phyloP scores from a whole-genome alignment of 2,888 invertebrate genomes.

The Drosophila ochracea region DNA sequence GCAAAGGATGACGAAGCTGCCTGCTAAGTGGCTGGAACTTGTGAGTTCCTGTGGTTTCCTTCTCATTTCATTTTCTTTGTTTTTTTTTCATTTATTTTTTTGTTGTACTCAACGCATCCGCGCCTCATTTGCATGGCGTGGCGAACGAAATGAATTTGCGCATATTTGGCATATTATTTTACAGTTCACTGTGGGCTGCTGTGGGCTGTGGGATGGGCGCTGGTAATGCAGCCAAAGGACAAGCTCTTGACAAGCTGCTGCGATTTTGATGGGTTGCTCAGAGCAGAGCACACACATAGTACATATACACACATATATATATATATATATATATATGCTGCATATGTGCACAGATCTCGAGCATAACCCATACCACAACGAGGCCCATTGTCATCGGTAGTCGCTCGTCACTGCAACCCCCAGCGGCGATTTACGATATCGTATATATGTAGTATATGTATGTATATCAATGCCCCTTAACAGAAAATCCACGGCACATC shows the following conservation, averaged over 20 bases:
- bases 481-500: slow-evolving; percentile 35
- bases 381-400: slow-evolving; percentile 68
- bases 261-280: slow-evolving; percentile 64
- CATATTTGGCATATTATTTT: slow-evolving; percentile 80
- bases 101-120: slow-evolving; percentile 24
- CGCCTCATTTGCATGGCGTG: slow-evolving; percentile 68
- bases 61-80: slow-evolving; percentile 16
- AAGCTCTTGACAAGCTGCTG: slow-evolving; percentile 73
- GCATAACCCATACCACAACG: slow-evolving; percentile 19
- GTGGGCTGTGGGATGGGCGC: slow-evolving; percentile 31
- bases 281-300: neutral
- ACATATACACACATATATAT: neutral
- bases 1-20: slow-evolving; percentile 58
- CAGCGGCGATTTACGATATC: slow-evolving; percentile 13
- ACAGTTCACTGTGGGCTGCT: slow-evolving; percentile 31
- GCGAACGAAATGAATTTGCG: slow-evolving; percentile 70
- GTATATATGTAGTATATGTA: neutral
- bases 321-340: slow-evolving; percentile 22
- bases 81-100: slow-evolving; percentile 28
- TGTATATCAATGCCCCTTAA: neutral
- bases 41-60: slow-evolving; percentile 71
- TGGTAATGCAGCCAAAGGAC: slow-evolving; percentile 42
- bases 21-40: slow-evolving; percentile 78
- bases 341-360: slow-evolving; percentile 60
- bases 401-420: slow-evolving; percentile 74